These are phyloP conservation scores for Drosophila helvetica DNA, from an alignment of 2,888 invertebrate genomes.

Conservation along the genomic window DNA sequence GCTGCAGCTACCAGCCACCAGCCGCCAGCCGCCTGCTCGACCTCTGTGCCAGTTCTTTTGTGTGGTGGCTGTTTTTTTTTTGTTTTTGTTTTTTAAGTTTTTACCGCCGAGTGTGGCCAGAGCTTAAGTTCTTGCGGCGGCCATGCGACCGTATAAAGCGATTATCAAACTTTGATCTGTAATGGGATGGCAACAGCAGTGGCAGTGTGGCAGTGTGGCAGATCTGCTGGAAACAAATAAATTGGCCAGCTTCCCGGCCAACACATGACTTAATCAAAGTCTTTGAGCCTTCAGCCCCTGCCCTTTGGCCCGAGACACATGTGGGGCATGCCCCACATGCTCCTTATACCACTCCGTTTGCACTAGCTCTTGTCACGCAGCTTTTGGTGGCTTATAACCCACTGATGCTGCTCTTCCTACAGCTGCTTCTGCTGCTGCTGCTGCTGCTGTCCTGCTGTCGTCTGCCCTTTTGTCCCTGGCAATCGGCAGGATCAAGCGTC, in stretches of 20 bases:
- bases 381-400: constrained; percentile 41
- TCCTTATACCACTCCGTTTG: neutral
- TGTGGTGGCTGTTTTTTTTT: neutral
- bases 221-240: constrained; percentile 17
- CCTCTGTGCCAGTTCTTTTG: neutral
- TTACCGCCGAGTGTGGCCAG: constrained; percentile 33
- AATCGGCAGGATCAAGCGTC: constrained; percentile 35
- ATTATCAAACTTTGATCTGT: constrained; percentile 42
- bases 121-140: constrained; percentile 29
- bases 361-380: constrained; percentile 33
- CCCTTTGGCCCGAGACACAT: neutral
- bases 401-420: constrained; percentile 23
- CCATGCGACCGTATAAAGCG: constrained; percentile 45
- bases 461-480: constrained; percentile 14
- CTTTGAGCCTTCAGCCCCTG: constrained; percentile 1
- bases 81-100: constrained; percentile 14
- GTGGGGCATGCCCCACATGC: too few species aligned
- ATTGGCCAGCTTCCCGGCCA: constrained; percentile 23
- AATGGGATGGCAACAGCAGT: constrained; percentile 2
- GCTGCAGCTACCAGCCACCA: too few species aligned
- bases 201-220: neutral
- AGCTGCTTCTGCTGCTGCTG: neutral
- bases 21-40: neutral
- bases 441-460: constrained; percentile 2
- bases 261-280: constrained; percentile 20